Evolutionary conservation across 2,888 invertebrate genomes (phyloP).

Genomic region (Mythimna albipuncta): DNA sequence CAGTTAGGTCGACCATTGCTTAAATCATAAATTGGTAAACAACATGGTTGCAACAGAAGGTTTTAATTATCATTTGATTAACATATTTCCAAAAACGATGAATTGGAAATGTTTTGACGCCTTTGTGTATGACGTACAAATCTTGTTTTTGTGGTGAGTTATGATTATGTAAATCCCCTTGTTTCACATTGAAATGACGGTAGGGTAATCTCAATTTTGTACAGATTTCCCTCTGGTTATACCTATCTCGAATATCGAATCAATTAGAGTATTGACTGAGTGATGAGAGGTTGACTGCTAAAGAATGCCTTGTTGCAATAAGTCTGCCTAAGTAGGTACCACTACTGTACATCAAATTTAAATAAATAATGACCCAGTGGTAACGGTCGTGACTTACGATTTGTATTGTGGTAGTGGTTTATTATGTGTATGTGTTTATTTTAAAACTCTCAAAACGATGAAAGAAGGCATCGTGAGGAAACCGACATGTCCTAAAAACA

Average conservation of each 20-base stretch:
- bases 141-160: neutral
- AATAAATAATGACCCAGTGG: too few relatives aligned
- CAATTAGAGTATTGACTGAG: too few relatives aligned
- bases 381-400: too few relatives aligned
- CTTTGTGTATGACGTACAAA: constrained; percentile 4
- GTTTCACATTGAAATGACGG: neutral
- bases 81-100: constrained; percentile 34
- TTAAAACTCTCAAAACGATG: too few relatives aligned
- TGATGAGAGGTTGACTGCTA: too few relatives aligned
- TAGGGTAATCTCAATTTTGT: neutral
- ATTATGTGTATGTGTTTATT: too few relatives aligned
- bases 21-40: constrained; percentile 43
- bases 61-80: constrained; percentile 52
- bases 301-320: too few relatives aligned
- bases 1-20: constrained; percentile 37
- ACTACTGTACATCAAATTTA: too few relatives aligned
- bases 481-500: too few relatives aligned
- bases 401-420: too few relatives aligned
- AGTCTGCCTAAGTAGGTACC: too few relatives aligned
- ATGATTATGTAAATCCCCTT: neutral
- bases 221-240: neutral
- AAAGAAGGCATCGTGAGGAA: too few relatives aligned
- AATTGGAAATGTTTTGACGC: constrained; percentile 24
- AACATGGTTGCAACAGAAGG: constrained; percentile 50
- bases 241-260: neutral